Evolutionary conservation across 2,797 vertebrate genomes (phyloP).

Genomic region (Tinamus major): DNA sequence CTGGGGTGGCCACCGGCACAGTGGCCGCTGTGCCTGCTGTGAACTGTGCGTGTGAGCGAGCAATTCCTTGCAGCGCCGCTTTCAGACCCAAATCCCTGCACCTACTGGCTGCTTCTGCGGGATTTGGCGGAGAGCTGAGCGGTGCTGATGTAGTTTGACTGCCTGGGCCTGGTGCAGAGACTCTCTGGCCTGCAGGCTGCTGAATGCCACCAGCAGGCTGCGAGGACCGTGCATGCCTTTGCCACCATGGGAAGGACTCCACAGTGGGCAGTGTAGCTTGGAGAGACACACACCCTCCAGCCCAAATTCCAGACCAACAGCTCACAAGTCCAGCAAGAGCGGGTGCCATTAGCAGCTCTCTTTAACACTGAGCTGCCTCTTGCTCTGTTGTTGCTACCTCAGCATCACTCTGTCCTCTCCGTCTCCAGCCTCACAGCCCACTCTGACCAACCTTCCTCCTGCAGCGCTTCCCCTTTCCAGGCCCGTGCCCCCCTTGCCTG

Average conservation of each 20-base stretch:
- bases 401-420: background rate
- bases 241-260: no score
- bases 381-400: background rate
- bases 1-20: fast-evolving
- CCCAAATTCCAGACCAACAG: background rate
- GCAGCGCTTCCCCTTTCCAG: background rate
- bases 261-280: background rate
- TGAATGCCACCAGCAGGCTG: background rate
- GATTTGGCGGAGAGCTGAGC: background rate
- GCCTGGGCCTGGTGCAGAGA: no score
- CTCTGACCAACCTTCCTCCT: background rate
- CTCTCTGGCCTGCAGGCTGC: background rate
- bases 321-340: background rate
- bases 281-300: background rate
- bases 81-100: background rate
- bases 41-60: background rate
- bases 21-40: no score
- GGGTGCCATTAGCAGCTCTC: background rate
- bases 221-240: background rate
- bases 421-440: background rate
- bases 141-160: background rate
- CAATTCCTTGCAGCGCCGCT: background rate
- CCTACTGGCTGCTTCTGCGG: background rate
- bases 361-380: background rate
- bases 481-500: background rate